Evolutionary conservation across 2,113 vertebrate genomes (phyloP).

Genomic region (Eptesicus fuscus): DNA sequence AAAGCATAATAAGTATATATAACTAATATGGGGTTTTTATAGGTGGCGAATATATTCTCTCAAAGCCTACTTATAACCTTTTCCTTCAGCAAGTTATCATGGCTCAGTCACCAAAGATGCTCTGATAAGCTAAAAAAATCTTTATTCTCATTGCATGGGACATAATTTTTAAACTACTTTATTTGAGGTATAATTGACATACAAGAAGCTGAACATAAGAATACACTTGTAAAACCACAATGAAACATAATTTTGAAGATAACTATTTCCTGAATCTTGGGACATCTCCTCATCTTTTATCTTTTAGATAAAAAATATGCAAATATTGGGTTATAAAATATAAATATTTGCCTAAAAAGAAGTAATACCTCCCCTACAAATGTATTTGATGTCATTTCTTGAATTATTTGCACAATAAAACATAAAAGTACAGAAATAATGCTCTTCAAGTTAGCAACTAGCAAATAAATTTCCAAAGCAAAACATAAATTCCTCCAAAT

Average conservation of each 20-base stretch:
- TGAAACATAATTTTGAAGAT: constrained; percentile 30
- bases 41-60: neutral
- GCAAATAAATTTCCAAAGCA: constrained; percentile 39
- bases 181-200: neutral
- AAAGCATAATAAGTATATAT: constrained; percentile 3
- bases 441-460: neutral
- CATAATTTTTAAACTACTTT: neutral
- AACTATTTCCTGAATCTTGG: neutral
- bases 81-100: neutral
- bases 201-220: neutral
- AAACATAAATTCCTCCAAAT: neutral
- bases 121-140: constrained; percentile 23
- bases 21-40: neutral
- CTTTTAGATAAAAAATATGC: neutral
- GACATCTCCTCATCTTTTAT: neutral
- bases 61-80: neutral
- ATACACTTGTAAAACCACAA: neutral
- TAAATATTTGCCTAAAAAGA: constrained; percentile 28
- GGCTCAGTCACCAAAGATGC: neutral
- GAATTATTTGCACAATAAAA: neutral
- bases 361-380: neutral
- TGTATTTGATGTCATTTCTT: neutral
- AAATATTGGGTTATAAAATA: constrained; percentile 1
- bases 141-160: neutral
- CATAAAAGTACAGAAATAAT: neutral